These are phyloP conservation scores for Andinoacara biseriatus DNA, from an alignment of 2,113 vertebrate species.

Conservation along the genomic window DNA sequence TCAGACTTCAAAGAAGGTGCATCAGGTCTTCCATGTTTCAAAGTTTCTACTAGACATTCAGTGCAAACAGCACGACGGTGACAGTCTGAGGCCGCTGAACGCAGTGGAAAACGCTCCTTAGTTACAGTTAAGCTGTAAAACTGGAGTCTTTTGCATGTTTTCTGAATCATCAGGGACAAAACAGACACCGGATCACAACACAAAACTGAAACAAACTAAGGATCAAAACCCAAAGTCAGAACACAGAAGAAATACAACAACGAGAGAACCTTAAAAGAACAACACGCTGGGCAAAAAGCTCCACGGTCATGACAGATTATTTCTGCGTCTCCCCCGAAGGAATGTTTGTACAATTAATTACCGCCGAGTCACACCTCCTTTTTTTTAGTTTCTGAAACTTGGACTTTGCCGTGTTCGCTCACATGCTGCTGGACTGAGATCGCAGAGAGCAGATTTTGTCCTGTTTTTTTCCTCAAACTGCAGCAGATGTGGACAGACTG, in stretches of 20 bases:
- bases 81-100: too few relatives aligned
- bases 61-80: too few relatives aligned
- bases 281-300: too few relatives aligned
- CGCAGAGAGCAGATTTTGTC: neutral
- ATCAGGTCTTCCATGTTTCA: neutral
- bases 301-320: neutral
- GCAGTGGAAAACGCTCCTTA: too few relatives aligned
- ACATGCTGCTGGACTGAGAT: neutral
- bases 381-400: neutral
- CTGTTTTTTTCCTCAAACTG: neutral
- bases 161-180: neutral
- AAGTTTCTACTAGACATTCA: too few relatives aligned
- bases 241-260: too few relatives aligned
- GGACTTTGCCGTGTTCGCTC: neutral
- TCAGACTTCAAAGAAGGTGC: too few relatives aligned
- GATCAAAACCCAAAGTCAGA: too few relatives aligned
- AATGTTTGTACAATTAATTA: neutral
- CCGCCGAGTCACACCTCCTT: neutral
- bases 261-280: too few relatives aligned
- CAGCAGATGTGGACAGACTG: constrained; percentile 20
- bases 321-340: neutral
- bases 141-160: neutral
- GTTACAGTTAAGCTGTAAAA: neutral
- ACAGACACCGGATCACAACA: too few relatives aligned
- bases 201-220: too few relatives aligned